Evolutionary conservation across 2,113 vertebrate genomes (phyloP), one percentile per base, ranked within the genome.

Genomic region (Ramphastos sulfuratus): DNA sequence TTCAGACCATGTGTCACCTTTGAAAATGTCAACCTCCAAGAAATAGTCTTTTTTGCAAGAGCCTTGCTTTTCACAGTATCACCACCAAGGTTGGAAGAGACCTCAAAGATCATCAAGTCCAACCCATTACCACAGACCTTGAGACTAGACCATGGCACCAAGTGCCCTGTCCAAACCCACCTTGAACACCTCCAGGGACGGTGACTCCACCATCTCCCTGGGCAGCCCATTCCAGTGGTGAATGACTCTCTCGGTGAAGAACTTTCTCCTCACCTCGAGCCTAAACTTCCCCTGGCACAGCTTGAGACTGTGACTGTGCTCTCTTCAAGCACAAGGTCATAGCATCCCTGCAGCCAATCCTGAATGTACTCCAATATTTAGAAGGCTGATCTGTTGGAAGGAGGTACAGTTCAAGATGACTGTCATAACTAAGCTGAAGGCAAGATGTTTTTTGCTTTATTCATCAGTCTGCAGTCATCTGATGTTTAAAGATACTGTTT

Each of bases 401-500:
- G 39, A 93, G 39, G 72, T 21, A 14, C 2, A 81, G 44, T 8
- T 94, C 79, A 72, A 81, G 35, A 28, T 58, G 54, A 81, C 54
- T 74, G 8, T 46, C 54, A 33, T 4, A 87, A 92, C 67, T 23
- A 14, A 87, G 37, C 69, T 91, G 87, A 55, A 94, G 73, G 89
- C 61, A 93, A 86, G 82, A 83, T 60, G 3, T 1, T 31, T 77
- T 46, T 80, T 63, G 35, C 60, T 82, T 83, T 64, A 85, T 44
- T 77, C 82, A 78, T 46, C 72, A 67, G 24, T 18, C 48, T 76
- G 78, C 72, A 79, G 75, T 4, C 65, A 90, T 71, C 65, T 88
- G 89, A 85, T 61, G 35, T 84, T 83, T 82, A 61, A 88, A 84
- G 76, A 81, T 33, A 86, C 61, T 84, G 66, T 58, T 90, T 88